A percentile compares a stretch with the other conserved stretches of the same genome.
phyloP scores from a whole-genome alignment of 1,140 invertebrate genomes.

The Apis laboriosa region DNA sequence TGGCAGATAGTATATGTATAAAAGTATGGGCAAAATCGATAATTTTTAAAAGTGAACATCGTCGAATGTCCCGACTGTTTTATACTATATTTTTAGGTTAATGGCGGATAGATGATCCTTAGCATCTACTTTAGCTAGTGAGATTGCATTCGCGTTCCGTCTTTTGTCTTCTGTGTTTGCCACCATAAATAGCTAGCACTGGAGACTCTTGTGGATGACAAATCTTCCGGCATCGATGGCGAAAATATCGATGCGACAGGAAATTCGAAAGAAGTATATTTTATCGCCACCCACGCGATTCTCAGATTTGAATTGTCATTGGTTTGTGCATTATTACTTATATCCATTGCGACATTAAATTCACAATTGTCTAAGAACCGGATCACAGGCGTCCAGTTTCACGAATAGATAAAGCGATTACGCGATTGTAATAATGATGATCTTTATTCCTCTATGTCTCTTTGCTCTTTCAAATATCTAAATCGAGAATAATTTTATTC shows the following conservation, averaged over 20 bases:
- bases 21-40: not conserved
- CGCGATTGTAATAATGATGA: not conserved
- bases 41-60: not conserved
- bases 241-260: constrained; percentile 8
- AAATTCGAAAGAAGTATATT: not conserved
- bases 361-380: not conserved
- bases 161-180: not conserved
- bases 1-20: too few relatives aligned
- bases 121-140: not conserved
- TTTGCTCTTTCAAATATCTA: not conserved
- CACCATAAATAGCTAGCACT: not conserved
- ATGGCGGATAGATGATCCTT: not conserved
- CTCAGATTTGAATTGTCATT: not conserved
- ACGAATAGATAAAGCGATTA: not conserved
- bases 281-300: not conserved
- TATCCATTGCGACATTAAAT: not conserved
- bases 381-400: constrained; percentile 6
- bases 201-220: not conserved
- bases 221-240: constrained; percentile 18
- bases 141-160: not conserved
- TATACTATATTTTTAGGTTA: constrained; percentile 21
- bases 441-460: not conserved
- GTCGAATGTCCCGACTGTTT: not conserved
- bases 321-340: not conserved
- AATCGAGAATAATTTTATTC: too few relatives aligned